Percentiles rank a stretch among this genome's conserved stretches.
These are phyloP conservation scores for Limnephilus rhombicus DNA, from an alignment of 2,888 invertebrate genomes.

Conservation along the genomic window DNA sequence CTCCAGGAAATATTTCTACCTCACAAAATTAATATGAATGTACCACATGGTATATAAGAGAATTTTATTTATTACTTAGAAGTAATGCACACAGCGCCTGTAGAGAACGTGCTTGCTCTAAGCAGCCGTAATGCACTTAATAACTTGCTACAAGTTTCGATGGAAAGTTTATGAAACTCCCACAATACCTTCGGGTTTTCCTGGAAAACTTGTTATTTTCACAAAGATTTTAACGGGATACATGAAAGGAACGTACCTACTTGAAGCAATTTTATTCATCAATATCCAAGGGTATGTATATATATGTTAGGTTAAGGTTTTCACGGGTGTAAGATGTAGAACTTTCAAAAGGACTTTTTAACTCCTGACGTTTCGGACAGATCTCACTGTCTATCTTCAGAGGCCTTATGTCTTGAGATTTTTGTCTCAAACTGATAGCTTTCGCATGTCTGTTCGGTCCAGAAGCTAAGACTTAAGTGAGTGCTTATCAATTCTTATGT, in stretches of 20 bases:
- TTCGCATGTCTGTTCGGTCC: no score
- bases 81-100: neutral
- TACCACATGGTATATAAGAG: neutral
- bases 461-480: no score
- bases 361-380: no score
- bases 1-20: neutral
- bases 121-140: neutral
- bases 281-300: neutral
- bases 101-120: neutral
- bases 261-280: neutral
- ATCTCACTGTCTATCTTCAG: no score
- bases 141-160: conserved; percentile 9
- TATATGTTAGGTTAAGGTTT: no score
- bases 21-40: neutral
- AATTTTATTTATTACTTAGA: neutral
- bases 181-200: conserved; percentile 2
- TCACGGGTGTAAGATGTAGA: no score
- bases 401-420: no score
- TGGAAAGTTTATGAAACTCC: neutral
- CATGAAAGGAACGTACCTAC: neutral
- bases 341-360: no score
- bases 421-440: no score
- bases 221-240: neutral
- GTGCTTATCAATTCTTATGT: no score
- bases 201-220: neutral